Percentiles rank a stretch among this genome's conserved stretches.
These are phyloP conservation scores for Hypothenemus hampei DNA, from an alignment of 1,140 invertebrate species.

Conservation along the genomic window DNA sequence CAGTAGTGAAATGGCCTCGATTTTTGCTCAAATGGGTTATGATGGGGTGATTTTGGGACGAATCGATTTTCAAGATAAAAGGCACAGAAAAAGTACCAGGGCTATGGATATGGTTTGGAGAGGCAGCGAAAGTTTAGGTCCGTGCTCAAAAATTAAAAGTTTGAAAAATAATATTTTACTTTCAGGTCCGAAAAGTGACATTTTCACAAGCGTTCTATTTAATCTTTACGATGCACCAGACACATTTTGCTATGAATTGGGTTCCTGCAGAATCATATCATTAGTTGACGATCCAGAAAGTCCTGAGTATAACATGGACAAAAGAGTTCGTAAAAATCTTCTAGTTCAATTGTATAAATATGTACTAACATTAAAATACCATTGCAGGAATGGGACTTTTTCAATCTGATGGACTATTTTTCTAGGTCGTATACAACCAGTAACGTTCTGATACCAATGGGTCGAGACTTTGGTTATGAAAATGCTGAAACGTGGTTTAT, in stretches of 20 bases:
- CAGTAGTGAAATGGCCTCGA: constrained; percentile 78
- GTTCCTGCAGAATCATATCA: constrained; percentile 75
- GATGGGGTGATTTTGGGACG: constrained; percentile 85
- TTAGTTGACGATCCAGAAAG: constrained; percentile 67
- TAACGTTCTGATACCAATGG: constrained; percentile 40
- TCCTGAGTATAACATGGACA: constrained; percentile 68
- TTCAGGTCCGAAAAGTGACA: constrained; percentile 52
- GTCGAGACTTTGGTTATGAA: constrained; percentile 47
- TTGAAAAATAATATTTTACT: constrained; percentile 18
- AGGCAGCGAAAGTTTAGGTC: constrained; percentile 62
- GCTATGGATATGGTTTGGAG: constrained; percentile 85
- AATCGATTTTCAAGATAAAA: constrained; percentile 84
- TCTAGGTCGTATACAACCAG: constrained; percentile 32
- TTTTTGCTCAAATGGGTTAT: constrained; percentile 79
- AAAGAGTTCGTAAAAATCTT: constrained; percentile 47
- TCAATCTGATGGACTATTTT: no score
- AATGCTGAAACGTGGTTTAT: constrained; percentile 59
- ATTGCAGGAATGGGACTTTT: no score
- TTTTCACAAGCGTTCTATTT: constrained; percentile 69
- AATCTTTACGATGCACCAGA: constrained; percentile 77
- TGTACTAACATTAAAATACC: no score
- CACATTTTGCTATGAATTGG: constrained; percentile 86
- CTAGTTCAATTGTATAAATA: constrained; percentile 7
- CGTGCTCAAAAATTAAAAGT: no score
- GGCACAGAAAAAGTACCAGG: constrained; percentile 54